A percentile compares a stretch with the other conserved stretches of the same genome.
Conservation (phyloP, 2,113 vertebrate genomes). For the Crotophaga sulcirostris region DNA sequence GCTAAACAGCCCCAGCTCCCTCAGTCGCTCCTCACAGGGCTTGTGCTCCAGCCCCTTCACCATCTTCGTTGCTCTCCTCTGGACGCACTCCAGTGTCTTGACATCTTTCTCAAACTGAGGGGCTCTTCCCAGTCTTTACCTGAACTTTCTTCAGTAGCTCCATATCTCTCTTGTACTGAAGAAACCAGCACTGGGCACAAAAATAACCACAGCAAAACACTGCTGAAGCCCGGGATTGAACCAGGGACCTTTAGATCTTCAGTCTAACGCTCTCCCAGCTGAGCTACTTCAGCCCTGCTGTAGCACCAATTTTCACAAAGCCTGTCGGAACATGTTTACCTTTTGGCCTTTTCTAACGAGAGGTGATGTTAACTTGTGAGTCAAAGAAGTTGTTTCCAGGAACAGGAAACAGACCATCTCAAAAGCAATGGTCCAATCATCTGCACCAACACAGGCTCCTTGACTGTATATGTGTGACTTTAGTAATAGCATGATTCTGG, state of each 20-base stretch:
- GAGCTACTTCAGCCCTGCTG: conserved; percentile 38
- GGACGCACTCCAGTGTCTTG: no score
- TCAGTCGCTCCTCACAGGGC: no score
- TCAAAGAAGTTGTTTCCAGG: background rate
- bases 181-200: accelerated
- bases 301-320: accelerated
- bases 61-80: no score
- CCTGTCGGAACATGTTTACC: accelerated
- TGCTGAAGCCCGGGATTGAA: conserved; percentile 62
- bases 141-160: background rate
- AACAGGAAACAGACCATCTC: background rate
- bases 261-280: conserved; percentile 67
- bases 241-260: conserved; percentile 68
- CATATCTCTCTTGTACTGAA: accelerated
- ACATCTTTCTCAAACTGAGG: no score
- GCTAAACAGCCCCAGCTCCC: no score
- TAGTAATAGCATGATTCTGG: background rate
- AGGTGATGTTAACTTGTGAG: background rate
- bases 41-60: no score
- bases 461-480: background rate
- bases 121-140: background rate
- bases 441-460: background rate
- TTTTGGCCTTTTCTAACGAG: background rate
- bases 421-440: background rate
- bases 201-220: background rate